A percentile compares a stretch with the other conserved stretches of the same genome.
Conservation (phyloP, 92 coral and sea anemone species). For the Diadumene lineata region DNA sequence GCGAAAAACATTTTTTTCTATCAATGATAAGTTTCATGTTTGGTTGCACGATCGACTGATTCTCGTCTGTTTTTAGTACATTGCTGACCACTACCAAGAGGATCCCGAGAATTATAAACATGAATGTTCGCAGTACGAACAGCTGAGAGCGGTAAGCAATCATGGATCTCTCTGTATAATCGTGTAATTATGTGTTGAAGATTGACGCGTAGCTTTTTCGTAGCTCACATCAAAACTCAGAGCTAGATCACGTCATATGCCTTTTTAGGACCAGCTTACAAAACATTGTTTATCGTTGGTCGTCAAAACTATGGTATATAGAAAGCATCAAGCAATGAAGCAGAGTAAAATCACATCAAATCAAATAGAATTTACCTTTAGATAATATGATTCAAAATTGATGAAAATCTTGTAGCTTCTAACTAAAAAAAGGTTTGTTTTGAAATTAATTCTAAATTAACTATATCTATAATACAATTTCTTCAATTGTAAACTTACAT, state of each 20-base stretch:
- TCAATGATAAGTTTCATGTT: no score
- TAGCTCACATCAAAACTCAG: conserved; percentile 9
- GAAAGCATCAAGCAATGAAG: not conserved
- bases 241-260: conserved; percentile 8
- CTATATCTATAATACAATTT: no score
- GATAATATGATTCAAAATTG: no score
- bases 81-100: conserved; percentile 87
- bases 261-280: not conserved
- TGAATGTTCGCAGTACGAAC: conserved; percentile 89
- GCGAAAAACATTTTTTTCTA: conserved; percentile 8
- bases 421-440: no score
- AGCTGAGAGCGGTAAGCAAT: conserved; percentile 80
- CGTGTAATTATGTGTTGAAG: not conserved
- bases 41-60: conserved; percentile 8
- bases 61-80: conserved; percentile 61
- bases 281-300: not conserved
- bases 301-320: not conserved
- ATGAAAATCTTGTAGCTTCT: no score
- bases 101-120: conserved; percentile 82
- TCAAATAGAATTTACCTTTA: no score
- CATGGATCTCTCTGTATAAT: not conserved
- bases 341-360: not conserved
- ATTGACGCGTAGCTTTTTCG: no score
- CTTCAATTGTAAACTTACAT: no score
- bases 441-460: no score